Conservation (phyloP, 2,113 vertebrate species). For the Eleginops maclovinus region DNA sequence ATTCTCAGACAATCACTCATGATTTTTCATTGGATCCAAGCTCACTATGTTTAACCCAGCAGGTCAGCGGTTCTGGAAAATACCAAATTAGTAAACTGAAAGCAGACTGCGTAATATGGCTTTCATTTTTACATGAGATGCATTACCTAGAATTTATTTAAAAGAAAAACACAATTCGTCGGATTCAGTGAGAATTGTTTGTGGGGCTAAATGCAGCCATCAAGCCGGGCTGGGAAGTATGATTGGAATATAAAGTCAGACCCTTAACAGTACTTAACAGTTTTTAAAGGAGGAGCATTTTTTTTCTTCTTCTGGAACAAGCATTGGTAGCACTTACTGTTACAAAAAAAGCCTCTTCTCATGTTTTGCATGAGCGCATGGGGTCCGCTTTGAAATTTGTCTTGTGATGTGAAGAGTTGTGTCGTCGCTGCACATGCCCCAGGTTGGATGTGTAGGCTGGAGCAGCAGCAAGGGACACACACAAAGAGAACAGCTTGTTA, state of each 20-base stretch:
- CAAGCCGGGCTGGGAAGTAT: conserved; percentile 24
- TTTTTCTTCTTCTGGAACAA: too few relatives aligned
- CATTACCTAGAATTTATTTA: not conserved
- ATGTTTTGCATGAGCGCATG: conserved; percentile 18
- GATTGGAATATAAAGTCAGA: conserved; percentile 49
- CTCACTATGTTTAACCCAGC: conserved; percentile 23
- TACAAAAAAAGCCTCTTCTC: conserved; percentile 8
- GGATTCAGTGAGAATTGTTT: conserved; percentile 2
- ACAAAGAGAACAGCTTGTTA: conserved; percentile 46
- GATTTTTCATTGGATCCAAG: conserved; percentile 54
- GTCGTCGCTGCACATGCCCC: conserved; percentile 66
- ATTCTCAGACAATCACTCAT: conserved; percentile 58
- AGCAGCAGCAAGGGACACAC: conserved; percentile 42
- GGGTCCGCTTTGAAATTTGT: conserved; percentile 55
- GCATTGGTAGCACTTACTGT: not conserved
- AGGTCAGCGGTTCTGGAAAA: conserved; percentile 37
- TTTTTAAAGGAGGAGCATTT: too few relatives aligned
- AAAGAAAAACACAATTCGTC: not conserved
- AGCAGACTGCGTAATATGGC: conserved; percentile 7
- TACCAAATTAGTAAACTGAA: conserved; percentile 6
- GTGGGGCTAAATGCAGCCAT: conserved; percentile 37
- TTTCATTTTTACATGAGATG: not conserved
- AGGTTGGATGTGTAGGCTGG: conserved; percentile 63
- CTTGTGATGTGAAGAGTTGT: conserved; percentile 72
- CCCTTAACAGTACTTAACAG: too few relatives aligned